Conservation (phyloP, 1,140 invertebrate genomes). For the Lycorma delicatula region DNA sequence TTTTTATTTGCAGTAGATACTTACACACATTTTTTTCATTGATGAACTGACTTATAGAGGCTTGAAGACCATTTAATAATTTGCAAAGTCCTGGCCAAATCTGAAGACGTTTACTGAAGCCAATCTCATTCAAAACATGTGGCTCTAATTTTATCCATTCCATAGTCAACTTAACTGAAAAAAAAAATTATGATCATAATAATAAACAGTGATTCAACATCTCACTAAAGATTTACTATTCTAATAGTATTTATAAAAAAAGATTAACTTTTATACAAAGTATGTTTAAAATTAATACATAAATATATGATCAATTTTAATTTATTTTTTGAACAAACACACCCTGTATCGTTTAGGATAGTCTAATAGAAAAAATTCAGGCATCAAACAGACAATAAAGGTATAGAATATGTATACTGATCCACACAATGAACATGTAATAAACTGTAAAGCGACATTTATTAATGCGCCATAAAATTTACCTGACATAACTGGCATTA, state of each 20-base stretch:
- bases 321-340: too few species aligned
- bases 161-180: constrained; percentile 61
- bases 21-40: background rate
- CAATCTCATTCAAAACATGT: constrained; percentile 44
- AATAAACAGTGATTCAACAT: too few species aligned
- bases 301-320: too few species aligned
- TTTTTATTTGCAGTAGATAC: background rate
- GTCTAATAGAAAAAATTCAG: too few species aligned
- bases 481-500: too few species aligned
- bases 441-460: too few species aligned
- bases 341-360: too few species aligned
- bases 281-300: too few species aligned
- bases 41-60: constrained; percentile 34
- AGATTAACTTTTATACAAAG: background rate
- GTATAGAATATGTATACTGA: too few species aligned
- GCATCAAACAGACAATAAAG: too few species aligned
- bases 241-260: constrained; percentile 14
- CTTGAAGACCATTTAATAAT: constrained; percentile 57
- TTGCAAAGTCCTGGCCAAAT: constrained; percentile 73
- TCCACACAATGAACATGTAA: too few species aligned
- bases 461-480: too few species aligned
- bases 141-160: constrained; percentile 58
- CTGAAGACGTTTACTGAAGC: constrained; percentile 56
- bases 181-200: constrained; percentile 18
- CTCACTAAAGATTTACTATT: background rate